Base-by-base conservation (phyloP, 2,113 vertebrate genomes). In the Lophius piscatorius region DNA sequence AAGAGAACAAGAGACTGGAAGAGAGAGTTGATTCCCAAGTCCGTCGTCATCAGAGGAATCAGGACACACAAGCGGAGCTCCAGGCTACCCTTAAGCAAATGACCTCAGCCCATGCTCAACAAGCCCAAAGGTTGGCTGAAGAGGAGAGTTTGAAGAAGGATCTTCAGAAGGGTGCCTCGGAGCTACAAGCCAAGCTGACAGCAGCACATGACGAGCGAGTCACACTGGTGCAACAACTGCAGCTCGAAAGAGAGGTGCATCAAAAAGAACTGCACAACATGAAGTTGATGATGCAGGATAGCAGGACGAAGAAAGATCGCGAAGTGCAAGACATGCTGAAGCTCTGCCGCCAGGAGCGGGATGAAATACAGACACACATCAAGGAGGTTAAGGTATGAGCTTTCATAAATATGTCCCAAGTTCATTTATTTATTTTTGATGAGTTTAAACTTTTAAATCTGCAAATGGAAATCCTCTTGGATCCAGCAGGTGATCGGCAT, bases 241-340 rank as follows among this genome's bases (percentile, higher is more conserved):
- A 93, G 85, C 87, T 94, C 2, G 93, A 97, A 77, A 91, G 94
- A 58, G 94, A 95, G 26, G 79, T 92, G 72, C 94, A 97, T 73
- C 90, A 91, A 66, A 91, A 91, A 66, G 95, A 97, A 55, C 12
- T 96, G 79, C 76, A 63, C 28, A 89, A 89, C 82, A 76, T 94
- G 44, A 91, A 75, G 52, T 87, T 80, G 0, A 89, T 87, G 7
- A 24, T 86, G 61, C 89, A 94, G 63, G 90, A 86, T 24, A 58
- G 82, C 72, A 91, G 86, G 82, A 79, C 62, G 0, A 94, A 92
- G 72, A 93, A 93, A 13, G 93, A 95, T 2, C 82, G 72, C 2
- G 92, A 90, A 0, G 44, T 92, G 65, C 91, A 94, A 70, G 92
- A 95, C 47, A 76, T 90, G 41, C 84, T 87, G 21, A 83, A 85